Conservation (phyloP, 2,113 vertebrate species). For the Mirounga angustirostris region DNA sequence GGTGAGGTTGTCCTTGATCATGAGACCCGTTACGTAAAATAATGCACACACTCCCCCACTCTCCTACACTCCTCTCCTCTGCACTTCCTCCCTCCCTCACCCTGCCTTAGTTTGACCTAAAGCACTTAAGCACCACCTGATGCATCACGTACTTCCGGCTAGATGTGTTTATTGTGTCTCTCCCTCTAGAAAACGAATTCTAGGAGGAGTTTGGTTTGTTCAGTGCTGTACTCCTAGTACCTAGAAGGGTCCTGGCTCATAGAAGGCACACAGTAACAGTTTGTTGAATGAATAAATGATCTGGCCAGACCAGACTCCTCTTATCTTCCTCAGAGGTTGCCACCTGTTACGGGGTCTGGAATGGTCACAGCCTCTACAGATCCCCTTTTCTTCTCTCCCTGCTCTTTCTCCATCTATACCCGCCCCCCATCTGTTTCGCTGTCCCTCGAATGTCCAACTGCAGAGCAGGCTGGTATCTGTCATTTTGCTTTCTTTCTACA, state of each 20-base stretch:
- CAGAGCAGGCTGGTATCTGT: constrained; percentile 82
- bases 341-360: neutral
- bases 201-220: neutral
- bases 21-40: neutral
- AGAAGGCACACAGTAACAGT: neutral
- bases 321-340: neutral
- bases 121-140: neutral
- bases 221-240: neutral
- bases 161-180: neutral
- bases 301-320: neutral
- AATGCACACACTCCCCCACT: neutral
- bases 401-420: neutral
- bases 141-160: neutral
- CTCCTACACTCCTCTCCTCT: neutral
- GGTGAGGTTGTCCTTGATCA: neutral
- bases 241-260: neutral
- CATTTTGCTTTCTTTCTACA: constrained; percentile 81
- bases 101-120: neutral
- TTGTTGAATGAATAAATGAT: constrained; percentile 26
- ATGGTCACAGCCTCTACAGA: neutral
- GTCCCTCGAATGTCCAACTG: neutral
- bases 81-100: neutral
- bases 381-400: neutral
- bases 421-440: neutral
- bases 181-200: neutral